Conservation (phyloP, 2,888 invertebrate species). For the Trissoscelio sp. region DNA sequence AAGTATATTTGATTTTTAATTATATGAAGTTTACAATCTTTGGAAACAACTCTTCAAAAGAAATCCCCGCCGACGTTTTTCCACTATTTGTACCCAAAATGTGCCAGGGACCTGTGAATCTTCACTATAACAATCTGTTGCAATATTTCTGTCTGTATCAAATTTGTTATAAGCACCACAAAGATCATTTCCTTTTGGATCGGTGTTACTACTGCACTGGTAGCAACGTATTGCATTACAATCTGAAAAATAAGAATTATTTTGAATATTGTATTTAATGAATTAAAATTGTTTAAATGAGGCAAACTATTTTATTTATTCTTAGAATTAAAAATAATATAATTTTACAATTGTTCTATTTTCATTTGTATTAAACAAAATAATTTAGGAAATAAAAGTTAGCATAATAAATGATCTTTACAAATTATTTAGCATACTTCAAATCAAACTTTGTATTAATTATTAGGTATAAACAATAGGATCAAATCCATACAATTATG, state of each 20-base stretch:
- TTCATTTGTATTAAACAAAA: too few relatives aligned
- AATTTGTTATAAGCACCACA: conserved; percentile 96
- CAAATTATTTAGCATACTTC: too few relatives aligned
- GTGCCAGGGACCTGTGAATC: conserved; percentile 97
- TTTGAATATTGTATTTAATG: too few relatives aligned
- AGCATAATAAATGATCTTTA: too few relatives aligned
- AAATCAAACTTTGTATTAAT: neutral
- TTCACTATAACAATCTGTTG: conserved; percentile 96
- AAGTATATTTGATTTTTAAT: too few relatives aligned
- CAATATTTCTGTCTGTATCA: conserved; percentile 92
- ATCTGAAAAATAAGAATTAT: conserved; percentile 72
- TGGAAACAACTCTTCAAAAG: too few relatives aligned
- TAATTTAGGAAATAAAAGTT: too few relatives aligned
- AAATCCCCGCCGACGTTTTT: conserved; percentile 96
- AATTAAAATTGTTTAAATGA: too few relatives aligned
- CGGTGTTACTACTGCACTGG: conserved; percentile 95
- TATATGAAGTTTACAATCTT: too few relatives aligned
- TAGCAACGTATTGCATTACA: conserved; percentile 92
- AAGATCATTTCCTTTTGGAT: conserved; percentile 91
- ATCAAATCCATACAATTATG: neutral
- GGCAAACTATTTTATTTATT: too few relatives aligned
- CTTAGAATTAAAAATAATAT: too few relatives aligned
- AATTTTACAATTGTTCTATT: too few relatives aligned
- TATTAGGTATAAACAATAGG: neutral
- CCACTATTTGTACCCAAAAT: conserved; percentile 97